Evolutionary conservation across 2,888 invertebrate species (phyloP), one percentile per base, ranked within the genome.

Genomic region (Heliconius ismenius): DNA sequence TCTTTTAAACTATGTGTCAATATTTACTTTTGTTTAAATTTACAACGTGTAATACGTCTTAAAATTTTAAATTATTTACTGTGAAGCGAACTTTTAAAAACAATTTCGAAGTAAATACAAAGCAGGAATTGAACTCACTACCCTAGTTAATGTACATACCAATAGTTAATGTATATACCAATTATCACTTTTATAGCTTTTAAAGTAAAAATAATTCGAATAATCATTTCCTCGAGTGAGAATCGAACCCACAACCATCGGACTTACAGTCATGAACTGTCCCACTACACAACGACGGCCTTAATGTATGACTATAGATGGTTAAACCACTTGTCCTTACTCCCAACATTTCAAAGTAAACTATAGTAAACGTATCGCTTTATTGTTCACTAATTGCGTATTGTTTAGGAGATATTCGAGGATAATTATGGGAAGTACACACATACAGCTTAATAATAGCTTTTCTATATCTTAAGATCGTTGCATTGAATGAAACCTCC

Each of bases 401-500:
- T 73, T 73, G 73, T 73, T 60, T 62, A 2, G 26, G 21, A 26
- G 26, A 39, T 73, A 18, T n/a, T 73, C 13, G 32, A 58, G 70
- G 73, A 73, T 73, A 73, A 73, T 21, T 62, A 73, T 62, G 73
- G 72, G 73, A 73, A 73, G 43, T 68, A 18, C 13, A 54, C n/a
- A 18, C 32, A 60, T 32, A 62, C 26, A 62, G 26, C 62, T 62
- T 62, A 73, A 73, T 73, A 39, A 62, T 73, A 73, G 43, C 73
- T 73, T 63, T 73, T 26, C 63, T 73, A 73, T 73, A 73, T 73
- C 73, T 73, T 26, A 63, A 62, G 60, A 73, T 73, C 73, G 62
- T 26, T 62, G 60, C 73, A 73, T 62, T 60, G 60, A 62, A 73
- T 63, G 62, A 28, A 73, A 60, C 73, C 62, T 63, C 58, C 60